Conservation (phyloP, 2,888 invertebrate species). For the Nymphalis c-album region DNA sequence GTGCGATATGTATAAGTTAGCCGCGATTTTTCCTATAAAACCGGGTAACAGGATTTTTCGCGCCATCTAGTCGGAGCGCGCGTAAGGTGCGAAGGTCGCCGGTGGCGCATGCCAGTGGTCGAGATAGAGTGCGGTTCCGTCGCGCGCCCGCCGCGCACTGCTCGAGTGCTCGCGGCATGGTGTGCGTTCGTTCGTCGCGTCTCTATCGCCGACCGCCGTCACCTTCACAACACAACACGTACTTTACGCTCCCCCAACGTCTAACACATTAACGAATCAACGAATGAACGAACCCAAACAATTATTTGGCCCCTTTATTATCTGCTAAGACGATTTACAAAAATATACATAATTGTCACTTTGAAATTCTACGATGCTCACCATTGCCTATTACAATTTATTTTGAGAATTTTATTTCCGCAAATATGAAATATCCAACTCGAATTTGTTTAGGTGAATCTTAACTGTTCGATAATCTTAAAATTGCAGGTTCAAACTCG, state of each 20-base stretch:
- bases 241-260: slow-evolving; percentile 43
- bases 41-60: slow-evolving; percentile 42
- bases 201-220: slow-evolving; percentile 46
- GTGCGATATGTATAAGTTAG: slow-evolving; percentile 44
- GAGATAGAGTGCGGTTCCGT: slow-evolving; percentile 60
- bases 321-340: background rate
- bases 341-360: background rate
- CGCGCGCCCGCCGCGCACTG: slow-evolving; percentile 76
- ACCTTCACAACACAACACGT: slow-evolving; percentile 44
- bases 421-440: too few relatives aligned
- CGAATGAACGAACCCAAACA: slow-evolving; percentile 40
- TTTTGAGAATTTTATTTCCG: too few relatives aligned
- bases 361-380: background rate
- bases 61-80: slow-evolving; percentile 51
- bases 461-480: too few relatives aligned
- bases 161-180: slow-evolving; percentile 41
- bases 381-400: background rate
- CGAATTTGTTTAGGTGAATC: too few relatives aligned
- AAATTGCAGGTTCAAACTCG: too few relatives aligned
- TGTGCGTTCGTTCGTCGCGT: slow-evolving; percentile 37
- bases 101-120: slow-evolving; percentile 27
- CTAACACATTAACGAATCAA: slow-evolving; percentile 42
- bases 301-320: slow-evolving; percentile 29
- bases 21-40: slow-evolving; percentile 47
- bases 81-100: slow-evolving; percentile 39